Percentiles rank a stretch among this genome's conserved stretches.
phyloP scores from a whole-genome alignment of 2,797 vertebrate genomes.

The Lutjanus campechanus region DNA sequence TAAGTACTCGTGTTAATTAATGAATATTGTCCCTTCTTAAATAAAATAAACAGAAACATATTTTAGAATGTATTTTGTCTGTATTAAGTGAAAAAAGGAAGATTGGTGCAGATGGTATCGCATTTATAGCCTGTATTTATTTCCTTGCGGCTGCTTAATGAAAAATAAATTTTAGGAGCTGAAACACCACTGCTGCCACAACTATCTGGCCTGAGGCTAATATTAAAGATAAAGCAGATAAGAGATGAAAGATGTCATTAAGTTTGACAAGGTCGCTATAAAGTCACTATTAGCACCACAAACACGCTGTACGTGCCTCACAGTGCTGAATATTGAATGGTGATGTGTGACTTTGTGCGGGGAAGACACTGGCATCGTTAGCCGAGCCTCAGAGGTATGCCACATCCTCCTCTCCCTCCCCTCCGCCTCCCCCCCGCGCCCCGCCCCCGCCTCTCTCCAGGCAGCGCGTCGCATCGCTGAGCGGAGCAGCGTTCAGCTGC shows the following conservation, averaged over 20 bases:
- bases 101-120: neutral
- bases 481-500: constrained; percentile 48
- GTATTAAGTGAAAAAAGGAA: neutral
- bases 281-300: constrained; percentile 25
- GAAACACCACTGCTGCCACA: neutral
- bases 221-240: constrained; percentile 18
- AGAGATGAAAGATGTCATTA: constrained; percentile 2
- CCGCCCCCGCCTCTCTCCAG: constrained; percentile 62
- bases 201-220: neutral
- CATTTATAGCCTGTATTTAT: neutral
- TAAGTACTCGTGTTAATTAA: no score
- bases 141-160: neutral
- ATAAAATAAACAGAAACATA: no score
- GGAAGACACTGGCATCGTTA: constrained; percentile 53
- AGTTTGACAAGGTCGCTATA: constrained; percentile 49
- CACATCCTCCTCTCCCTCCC: constrained; percentile 34
- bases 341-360: constrained; percentile 55
- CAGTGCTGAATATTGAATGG: constrained; percentile 50
- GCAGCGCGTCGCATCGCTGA: constrained; percentile 73
- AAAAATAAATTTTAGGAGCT: neutral
- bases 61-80: neutral
- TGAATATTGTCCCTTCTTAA: no score
- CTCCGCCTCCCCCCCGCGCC: constrained; percentile 39
- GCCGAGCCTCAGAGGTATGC: constrained; percentile 59
- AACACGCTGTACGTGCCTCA: constrained; percentile 1